phyloP scores from a whole-genome alignment of 1,140 invertebrate genomes.

The Kradibia gibbosae region DNA sequence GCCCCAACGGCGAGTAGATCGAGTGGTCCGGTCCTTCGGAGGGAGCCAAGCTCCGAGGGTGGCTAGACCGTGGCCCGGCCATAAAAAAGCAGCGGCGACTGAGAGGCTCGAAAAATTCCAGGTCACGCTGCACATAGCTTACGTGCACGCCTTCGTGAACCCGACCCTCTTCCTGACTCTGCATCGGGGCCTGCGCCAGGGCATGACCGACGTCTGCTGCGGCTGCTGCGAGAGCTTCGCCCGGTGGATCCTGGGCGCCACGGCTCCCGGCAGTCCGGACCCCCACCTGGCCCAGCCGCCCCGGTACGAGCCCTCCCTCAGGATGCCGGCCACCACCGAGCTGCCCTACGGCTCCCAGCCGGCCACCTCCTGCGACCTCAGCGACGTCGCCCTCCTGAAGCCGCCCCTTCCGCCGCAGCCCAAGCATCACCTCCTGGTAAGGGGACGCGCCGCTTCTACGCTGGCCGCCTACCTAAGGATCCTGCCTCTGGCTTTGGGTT shows the following conservation, averaged over 20 bases:
- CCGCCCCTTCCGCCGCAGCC: conserved; percentile 68
- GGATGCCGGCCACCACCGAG: conserved; percentile 60
- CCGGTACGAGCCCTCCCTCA: conserved; percentile 56
- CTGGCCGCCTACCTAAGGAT: too few relatives aligned
- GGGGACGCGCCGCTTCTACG: background rate
- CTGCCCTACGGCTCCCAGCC: conserved; percentile 22
- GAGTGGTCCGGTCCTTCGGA: too few relatives aligned
- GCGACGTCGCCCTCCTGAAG: conserved; percentile 72
- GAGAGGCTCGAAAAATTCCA: too few relatives aligned
- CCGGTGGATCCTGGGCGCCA: conserved; percentile 76
- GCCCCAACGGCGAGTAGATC: too few relatives aligned
- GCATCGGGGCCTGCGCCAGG: conserved; percentile 82
- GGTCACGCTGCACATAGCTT: conserved; percentile 90
- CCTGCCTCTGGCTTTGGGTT: too few relatives aligned
- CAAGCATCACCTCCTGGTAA: conserved; percentile 61
- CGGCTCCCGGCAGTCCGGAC: conserved; percentile 63
- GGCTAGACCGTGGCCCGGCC: too few relatives aligned
- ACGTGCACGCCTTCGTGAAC: conserved; percentile 90
- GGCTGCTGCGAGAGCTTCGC: conserved; percentile 79
- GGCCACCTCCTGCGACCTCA: conserved; percentile 59
- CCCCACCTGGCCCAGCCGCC: conserved; percentile 54
- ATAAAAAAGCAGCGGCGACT: background rate
- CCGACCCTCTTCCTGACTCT: conserved; percentile 86
- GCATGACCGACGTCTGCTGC: conserved; percentile 81
- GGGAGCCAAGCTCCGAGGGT: background rate